Conservation (phyloP, 2,888 invertebrate genomes). For the Gymnosoma rotundatum region DNA sequence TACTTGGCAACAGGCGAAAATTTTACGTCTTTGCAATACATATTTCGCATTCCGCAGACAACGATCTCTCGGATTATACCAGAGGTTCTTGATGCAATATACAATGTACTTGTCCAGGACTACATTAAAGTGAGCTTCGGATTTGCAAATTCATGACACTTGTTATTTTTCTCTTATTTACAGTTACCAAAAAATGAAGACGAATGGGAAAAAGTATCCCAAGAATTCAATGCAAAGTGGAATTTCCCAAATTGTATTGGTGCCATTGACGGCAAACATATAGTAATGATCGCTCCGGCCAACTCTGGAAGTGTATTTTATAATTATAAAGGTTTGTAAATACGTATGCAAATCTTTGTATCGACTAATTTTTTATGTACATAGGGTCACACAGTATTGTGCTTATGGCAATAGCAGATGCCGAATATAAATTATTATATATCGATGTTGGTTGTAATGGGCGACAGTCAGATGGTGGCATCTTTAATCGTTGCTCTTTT, state of each 20-base stretch:
- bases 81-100: slow-evolving; percentile 16
- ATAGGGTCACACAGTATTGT: slow-evolving; percentile 5
- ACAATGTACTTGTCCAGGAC: slow-evolving; percentile 5
- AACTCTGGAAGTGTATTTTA: slow-evolving; percentile 23
- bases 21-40: slow-evolving; percentile 22
- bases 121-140: slow-evolving; percentile 2
- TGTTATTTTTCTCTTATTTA: background rate
- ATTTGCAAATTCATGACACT: slow-evolving; percentile 8
- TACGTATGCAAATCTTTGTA: too few species aligned
- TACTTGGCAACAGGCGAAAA: slow-evolving; percentile 28
- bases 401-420: slow-evolving; percentile 10
- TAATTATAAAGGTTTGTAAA: slow-evolving; percentile 16
- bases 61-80: slow-evolving; percentile 31
- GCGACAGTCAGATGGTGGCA: background rate
- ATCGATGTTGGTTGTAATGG: slow-evolving; percentile 6
- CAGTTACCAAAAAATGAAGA: slow-evolving; percentile 15
- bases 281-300: slow-evolving; percentile 16
- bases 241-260: slow-evolving; percentile 22
- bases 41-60: slow-evolving; percentile 9
- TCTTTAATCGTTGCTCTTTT: background rate
- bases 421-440: too few species aligned
- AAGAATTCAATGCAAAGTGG: slow-evolving; percentile 18
- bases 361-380: background rate
- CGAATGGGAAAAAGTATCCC: slow-evolving; percentile 21
- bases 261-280: slow-evolving; percentile 12